Evolutionary conservation across 1,140 invertebrate species (phyloP).

Genomic region (Musca vetustissima): DNA sequence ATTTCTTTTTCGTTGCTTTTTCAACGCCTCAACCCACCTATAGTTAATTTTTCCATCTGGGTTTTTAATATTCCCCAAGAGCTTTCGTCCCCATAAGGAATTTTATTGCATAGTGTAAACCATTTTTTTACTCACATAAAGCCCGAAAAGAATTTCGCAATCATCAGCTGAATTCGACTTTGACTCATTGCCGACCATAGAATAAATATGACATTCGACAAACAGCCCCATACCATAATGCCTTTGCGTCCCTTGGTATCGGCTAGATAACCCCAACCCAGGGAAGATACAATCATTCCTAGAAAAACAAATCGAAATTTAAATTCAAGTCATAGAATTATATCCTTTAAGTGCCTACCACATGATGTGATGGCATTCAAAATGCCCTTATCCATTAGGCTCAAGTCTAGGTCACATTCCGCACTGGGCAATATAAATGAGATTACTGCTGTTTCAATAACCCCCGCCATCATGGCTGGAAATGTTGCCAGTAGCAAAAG

Average conservation of each 20-base stretch:
- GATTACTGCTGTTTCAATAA: conserved; percentile 27
- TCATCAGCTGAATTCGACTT: conserved; percentile 67
- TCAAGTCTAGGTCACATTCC: conserved; percentile 69
- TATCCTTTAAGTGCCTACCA: conserved; percentile 57
- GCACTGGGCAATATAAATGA: conserved; percentile 65
- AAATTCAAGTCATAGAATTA: not conserved
- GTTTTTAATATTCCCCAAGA: no score
- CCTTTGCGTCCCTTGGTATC: conserved; percentile 73
- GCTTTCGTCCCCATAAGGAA: not conserved
- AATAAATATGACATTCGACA: conserved; percentile 68
- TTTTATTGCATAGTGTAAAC: conserved; percentile 57
- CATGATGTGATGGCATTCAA: conserved; percentile 68
- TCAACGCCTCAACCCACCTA: no score
- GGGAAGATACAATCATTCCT: conserved; percentile 80
- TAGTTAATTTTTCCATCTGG: no score
- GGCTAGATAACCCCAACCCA: conserved; percentile 79
- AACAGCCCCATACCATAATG: conserved; percentile 70
- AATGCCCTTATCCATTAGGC: conserved; percentile 68
- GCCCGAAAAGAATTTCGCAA: conserved; percentile 76
- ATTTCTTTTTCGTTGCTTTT: no score
- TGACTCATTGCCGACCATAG: conserved; percentile 69
- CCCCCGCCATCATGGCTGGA: conserved; percentile 54
- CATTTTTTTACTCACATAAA: conserved; percentile 69
- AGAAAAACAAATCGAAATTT: not conserved
- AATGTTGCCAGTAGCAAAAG: conserved; percentile 63